Conservation (phyloP, 37 sponge, comb jelly and placozoan species). For the Ephydatia muelleri region DNA sequence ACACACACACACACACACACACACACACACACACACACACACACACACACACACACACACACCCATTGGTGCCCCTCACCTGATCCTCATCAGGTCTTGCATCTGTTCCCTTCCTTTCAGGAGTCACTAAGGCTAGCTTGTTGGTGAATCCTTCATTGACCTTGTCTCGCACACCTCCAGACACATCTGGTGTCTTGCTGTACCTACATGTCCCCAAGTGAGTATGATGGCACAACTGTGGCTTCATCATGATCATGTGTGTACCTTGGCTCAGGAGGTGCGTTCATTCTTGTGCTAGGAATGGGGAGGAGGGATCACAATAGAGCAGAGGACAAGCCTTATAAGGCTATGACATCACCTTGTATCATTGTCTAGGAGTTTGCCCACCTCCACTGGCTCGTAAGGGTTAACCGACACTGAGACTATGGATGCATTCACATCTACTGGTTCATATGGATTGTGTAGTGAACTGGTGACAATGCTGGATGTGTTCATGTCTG, state of each 20-base stretch:
- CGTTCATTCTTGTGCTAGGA: not conserved
- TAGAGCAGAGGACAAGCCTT: not conserved
- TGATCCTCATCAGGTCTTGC: no score
- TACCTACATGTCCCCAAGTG: not conserved
- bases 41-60: no score
- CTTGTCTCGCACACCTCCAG: not conserved
- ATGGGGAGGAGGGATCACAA: not conserved
- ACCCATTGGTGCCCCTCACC: not conserved
- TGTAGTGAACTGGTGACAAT: not conserved
- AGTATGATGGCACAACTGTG: not conserved
- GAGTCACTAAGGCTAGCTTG: not conserved
- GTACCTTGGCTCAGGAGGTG: not conserved
- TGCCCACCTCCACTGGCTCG: not conserved
- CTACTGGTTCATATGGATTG: not conserved
- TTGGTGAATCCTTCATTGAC: not conserved
- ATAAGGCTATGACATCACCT: not conserved
- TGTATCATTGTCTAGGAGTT: not conserved
- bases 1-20: no score
- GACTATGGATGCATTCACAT: not conserved
- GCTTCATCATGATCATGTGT: not conserved
- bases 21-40: no score
- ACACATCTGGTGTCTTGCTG: not conserved
- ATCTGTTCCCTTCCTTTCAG: not conserved
- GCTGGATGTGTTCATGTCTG: not conserved
- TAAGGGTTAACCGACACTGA: constrained; percentile 1